Base-by-base conservation (phyloP, 2,113 vertebrate species). In the Cinclus mexicanus region DNA sequence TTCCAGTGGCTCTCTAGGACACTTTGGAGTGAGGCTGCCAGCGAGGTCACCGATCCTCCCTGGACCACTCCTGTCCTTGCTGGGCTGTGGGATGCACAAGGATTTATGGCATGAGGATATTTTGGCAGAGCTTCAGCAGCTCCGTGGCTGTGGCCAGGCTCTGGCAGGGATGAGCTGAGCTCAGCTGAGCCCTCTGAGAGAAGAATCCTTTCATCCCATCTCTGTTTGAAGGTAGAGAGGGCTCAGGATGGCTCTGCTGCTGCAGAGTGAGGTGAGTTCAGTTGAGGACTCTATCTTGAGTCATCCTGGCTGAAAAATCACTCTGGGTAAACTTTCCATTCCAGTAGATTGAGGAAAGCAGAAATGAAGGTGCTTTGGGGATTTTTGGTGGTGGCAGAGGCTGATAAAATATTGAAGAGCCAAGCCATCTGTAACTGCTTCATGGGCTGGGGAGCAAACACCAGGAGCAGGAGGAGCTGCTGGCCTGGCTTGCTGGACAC, bases 391-490 rank as follows among this genome's bases (percentile, higher is more conserved):
- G 75, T 82, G 84, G 75, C 81, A 91, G 91, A 88, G 68, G 87
- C 81, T 88, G 91, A 89, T 95, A 5, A 96, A 96, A 94, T 55
- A 95, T 93, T 90, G 87, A 96, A 41, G 60, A 74, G 60, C 20
- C 19, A 22, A 55, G n/a, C 83, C 90, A 92, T 71, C 70, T 85
- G 91, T 52, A 83, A 12, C 44, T 80, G 46, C 60, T 2, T 42
- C 49, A 33, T 2, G 56, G 90, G 76, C 42, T 50, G 28, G 61
- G 46, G 46, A 77, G 31, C 72, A 26, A 28, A 49, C 33, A 29
- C 24, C 72, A 67, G 46, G n/a, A 61, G 59, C 57, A 46, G 23
- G 5, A 67, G 44, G 35, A 26, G 9, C 11, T 37, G 65, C 53
- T 61, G 46, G 21, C n/a, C 53, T 35, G 39, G 67, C 52, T 25